Base-by-base conservation (phyloP, 2,888 invertebrate genomes). In the Thysanoteuthis rhombus region DNA sequence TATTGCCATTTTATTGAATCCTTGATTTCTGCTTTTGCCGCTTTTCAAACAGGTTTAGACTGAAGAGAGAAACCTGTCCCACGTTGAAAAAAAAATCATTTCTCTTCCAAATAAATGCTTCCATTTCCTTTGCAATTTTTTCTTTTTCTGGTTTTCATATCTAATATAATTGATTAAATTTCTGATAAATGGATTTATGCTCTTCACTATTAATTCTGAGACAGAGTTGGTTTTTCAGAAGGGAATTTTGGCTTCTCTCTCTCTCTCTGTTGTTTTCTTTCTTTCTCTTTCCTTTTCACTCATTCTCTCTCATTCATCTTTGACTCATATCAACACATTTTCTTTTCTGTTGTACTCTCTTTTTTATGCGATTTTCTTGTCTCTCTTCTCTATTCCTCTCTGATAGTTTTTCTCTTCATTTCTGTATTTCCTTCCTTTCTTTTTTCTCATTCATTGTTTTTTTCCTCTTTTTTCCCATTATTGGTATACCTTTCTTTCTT, bases 201-300 rank as follows among this genome's bases (percentile, higher is more conserved):
- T 10, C 75, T n/a, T 75, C 75, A 10, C n/a, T n/a, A 75, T 75
- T 75, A 75, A 58, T 58, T 58, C 58, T 10, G 32, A 75, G 75
- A 36, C 16, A 75, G 2, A 2, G 22, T 28, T 47, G 0, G 0
- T 47, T 25, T 47, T 47, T 47, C 19, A 19, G 22, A 4, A 4
- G 22, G 52, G 25, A 6, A 22, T 4, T 25, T 52, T 52, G n/a
- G n/a, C n/a, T n/a, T n/a, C n/a, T n/a, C n/a, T 42, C 16, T 42
- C 16, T 42, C 42, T 42, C 42, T 42, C 42, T 42, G 0, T 42
- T 42, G 8, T 42, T 42, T 42, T 42, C 42, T 42, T 42, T n/a
- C 32, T 90, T 10, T 90, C 90, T 42, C 91, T 58, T 36, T 92
- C 42, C 8, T 89, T 89, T 92, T 93, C 94, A 32, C 52, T 45